Conservation (phyloP, 2,113 vertebrate genomes). For the Myiopsitta monachus region DNA sequence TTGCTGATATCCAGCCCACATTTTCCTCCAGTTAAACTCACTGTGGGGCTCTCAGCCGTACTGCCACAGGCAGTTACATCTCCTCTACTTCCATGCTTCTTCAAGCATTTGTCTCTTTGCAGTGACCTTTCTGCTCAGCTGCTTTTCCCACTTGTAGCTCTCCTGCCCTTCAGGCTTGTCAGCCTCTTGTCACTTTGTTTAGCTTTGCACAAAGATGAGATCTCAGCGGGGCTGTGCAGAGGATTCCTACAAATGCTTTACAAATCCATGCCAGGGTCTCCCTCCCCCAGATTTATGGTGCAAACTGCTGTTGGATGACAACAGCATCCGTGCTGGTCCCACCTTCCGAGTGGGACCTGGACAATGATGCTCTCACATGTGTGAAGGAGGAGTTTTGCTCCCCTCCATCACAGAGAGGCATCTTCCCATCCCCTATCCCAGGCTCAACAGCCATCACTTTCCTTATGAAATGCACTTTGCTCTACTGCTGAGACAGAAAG, state of each 20-base stretch:
- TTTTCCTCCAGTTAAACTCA: conserved; percentile 13
- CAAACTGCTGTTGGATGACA: neutral
- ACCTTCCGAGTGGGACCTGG: neutral
- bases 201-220: neutral
- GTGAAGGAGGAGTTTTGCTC: neutral
- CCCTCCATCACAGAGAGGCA: neutral
- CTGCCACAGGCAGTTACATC: neutral
- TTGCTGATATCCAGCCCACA: conserved; percentile 24
- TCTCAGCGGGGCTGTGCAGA: neutral
- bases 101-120: neutral
- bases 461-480: neutral
- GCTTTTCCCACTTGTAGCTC: neutral
- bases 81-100: neutral
- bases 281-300: neutral
- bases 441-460: neutral
- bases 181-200: neutral
- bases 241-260: neutral
- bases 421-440: neutral
- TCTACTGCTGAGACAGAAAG: neutral
- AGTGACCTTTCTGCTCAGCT: conserved; percentile 16
- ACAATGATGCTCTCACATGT: neutral
- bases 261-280: neutral
- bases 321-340: neutral
- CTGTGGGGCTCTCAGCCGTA: neutral
- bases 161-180: conserved; percentile 16